Conservation (phyloP, 1,140 invertebrate genomes). For the Drosophila trapezifrons region DNA sequence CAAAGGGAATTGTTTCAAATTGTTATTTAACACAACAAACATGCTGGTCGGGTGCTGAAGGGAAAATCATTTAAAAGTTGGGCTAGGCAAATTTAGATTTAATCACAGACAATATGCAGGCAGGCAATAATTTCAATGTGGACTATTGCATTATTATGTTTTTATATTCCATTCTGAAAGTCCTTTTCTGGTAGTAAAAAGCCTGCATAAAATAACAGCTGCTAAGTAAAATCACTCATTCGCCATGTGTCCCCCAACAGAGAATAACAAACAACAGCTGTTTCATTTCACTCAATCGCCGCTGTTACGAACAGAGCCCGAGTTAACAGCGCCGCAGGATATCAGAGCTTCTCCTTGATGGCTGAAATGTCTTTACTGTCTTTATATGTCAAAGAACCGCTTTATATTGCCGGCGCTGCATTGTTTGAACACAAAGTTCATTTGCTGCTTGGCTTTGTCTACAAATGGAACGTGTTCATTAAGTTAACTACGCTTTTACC, state of each 20-base stretch:
- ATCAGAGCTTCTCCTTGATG: background rate
- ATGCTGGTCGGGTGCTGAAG: slow-evolving; percentile 17
- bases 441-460: slow-evolving; percentile 44
- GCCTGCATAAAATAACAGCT: background rate
- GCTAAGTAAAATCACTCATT: slow-evolving; percentile 58
- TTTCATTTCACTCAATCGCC: slow-evolving; percentile 30
- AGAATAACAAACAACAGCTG: slow-evolving; percentile 69
- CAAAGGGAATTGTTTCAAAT: slow-evolving; percentile 36
- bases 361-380: slow-evolving; percentile 22
- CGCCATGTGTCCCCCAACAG: slow-evolving; percentile 14
- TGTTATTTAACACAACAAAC: slow-evolving; percentile 22
- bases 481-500: slow-evolving; percentile 59
- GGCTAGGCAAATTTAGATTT: slow-evolving; percentile 8
- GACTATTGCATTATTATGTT: background rate
- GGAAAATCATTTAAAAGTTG: slow-evolving; percentile 16
- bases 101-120: slow-evolving; percentile 11
- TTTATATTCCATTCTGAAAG: background rate
- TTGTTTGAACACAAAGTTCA: slow-evolving; percentile 47
- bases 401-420: slow-evolving; percentile 36
- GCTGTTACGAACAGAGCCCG: slow-evolving; percentile 12
- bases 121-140: background rate
- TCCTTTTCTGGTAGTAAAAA: background rate
- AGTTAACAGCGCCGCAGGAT: slow-evolving; percentile 50
- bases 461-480: slow-evolving; percentile 60
- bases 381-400: slow-evolving; percentile 46